A percentile compares a stretch with the other conserved stretches of the same genome.
These are phyloP conservation scores for Caranx melampygus DNA, from an alignment of 2,113 vertebrate genomes.

Conservation along the genomic window DNA sequence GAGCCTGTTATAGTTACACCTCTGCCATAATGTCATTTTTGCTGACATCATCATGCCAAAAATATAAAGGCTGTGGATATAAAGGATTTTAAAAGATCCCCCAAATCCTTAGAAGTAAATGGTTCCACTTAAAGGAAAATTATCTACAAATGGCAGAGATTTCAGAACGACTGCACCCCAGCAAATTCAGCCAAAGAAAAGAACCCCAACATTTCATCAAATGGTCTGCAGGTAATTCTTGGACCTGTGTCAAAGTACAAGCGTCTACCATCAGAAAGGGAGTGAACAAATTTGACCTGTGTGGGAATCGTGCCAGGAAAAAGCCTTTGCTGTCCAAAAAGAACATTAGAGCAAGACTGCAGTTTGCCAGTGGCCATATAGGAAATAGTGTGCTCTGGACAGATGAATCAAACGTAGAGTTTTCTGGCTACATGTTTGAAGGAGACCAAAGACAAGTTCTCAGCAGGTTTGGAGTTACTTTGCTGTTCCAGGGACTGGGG, in stretches of 20 bases:
- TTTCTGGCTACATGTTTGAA: neutral
- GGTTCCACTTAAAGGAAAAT: neutral
- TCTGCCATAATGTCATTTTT: too few species aligned
- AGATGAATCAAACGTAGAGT: neutral
- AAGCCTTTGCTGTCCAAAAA: neutral
- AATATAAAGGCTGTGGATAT: too few species aligned
- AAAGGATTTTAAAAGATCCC: neutral
- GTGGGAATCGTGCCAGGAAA: neutral
- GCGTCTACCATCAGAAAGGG: neutral
- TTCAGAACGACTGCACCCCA: neutral
- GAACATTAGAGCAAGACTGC: neutral
- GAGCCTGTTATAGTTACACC: too few species aligned
- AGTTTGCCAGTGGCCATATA: neutral
- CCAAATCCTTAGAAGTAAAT: neutral
- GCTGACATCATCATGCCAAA: too few species aligned
- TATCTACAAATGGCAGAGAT: neutral
- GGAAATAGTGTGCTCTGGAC: neutral
- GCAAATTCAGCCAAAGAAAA: neutral
- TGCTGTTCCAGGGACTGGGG: too few species aligned
- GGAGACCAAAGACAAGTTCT: neutral
- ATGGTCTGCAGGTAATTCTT: neutral
- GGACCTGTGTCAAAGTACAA: neutral
- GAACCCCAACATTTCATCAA: neutral
- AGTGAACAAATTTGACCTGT: neutral
- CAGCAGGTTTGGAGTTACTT: too few species aligned